phyloP scores from a whole-genome alignment of 2,797 vertebrate genomes.

The Parotocinclus haroldoi region DNA sequence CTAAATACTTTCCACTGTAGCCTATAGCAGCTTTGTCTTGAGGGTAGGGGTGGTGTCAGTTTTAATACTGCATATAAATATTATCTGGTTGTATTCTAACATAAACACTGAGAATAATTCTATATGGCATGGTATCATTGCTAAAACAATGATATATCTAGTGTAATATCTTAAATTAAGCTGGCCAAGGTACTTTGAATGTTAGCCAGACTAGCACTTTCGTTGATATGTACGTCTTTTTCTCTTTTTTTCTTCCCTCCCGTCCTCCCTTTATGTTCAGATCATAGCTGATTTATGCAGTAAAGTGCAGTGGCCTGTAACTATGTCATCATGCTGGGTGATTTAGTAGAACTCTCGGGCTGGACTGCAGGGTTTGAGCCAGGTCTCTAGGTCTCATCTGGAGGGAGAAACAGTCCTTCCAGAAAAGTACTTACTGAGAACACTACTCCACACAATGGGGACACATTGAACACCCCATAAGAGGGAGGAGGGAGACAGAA shows the following conservation, averaged over 20 bases:
- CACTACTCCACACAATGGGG: conserved; percentile 16
- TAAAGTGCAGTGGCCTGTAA: conserved; percentile 50
- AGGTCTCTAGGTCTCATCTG: conserved; percentile 44
- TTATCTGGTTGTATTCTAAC: too few relatives aligned
- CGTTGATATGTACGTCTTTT: neutral
- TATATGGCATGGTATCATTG: too few relatives aligned
- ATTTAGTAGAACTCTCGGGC: conserved; percentile 48
- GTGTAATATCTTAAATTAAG: too few relatives aligned
- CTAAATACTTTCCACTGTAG: too few relatives aligned
- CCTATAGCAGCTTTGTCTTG: too few relatives aligned
- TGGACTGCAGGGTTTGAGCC: conserved; percentile 45
- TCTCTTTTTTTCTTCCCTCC: neutral
- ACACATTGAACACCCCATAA: too few relatives aligned
- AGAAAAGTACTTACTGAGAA: conserved; percentile 41
- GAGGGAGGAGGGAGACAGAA: too few relatives aligned
- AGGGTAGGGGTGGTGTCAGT: too few relatives aligned
- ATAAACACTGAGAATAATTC: too few relatives aligned
- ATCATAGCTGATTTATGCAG: conserved; percentile 54
- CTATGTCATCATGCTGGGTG: conserved; percentile 54
- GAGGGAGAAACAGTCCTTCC: conserved; percentile 42
- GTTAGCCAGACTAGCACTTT: neutral
- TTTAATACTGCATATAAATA: too few relatives aligned
- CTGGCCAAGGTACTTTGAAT: too few relatives aligned
- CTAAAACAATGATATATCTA: too few relatives aligned
- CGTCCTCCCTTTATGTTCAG: conserved; percentile 40